phyloP scores from a whole-genome alignment of 2,797 vertebrate genomes.

The Prunella strophiata region DNA sequence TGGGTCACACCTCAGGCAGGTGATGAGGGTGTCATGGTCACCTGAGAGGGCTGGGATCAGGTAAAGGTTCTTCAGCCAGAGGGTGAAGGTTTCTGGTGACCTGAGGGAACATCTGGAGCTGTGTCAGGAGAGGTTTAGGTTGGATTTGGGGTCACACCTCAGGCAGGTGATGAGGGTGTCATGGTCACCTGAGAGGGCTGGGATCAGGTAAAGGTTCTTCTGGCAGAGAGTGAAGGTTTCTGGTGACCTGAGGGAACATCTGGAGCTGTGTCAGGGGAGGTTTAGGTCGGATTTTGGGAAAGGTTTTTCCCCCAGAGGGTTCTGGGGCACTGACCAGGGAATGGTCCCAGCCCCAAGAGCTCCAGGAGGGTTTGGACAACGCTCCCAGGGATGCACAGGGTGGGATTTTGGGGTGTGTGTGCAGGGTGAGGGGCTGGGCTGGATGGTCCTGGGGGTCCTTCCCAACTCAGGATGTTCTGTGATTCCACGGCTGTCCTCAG shows the following conservation, averaged over 20 bases:
- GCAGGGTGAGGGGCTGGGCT: not conserved
- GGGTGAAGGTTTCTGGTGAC: not conserved
- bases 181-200: not conserved
- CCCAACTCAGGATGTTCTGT: not conserved
- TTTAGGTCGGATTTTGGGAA: not conserved
- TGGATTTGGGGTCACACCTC: not conserved
- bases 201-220: not conserved
- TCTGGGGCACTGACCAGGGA: not conserved
- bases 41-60: too few species aligned
- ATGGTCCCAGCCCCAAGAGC: not conserved
- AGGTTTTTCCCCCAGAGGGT: not conserved
- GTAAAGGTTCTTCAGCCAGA: not conserved
- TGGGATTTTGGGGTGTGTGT: not conserved
- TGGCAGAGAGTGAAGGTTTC: too few species aligned
- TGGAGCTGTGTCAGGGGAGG: not conserved
- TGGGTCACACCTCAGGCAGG: not conserved
- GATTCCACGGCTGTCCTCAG: not conserved
- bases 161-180: not conserved
- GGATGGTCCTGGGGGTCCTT: not conserved
- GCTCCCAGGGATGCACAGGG: accelerated
- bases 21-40: not conserved
- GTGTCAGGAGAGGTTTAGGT: not conserved
- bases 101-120: not conserved
- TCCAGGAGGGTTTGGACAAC: not conserved
- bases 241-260: not conserved